These are phyloP conservation scores for Caenorhabditis japonica DNA, from an alignment of 2,888 invertebrate genomes.

Conservation along the genomic window DNA sequence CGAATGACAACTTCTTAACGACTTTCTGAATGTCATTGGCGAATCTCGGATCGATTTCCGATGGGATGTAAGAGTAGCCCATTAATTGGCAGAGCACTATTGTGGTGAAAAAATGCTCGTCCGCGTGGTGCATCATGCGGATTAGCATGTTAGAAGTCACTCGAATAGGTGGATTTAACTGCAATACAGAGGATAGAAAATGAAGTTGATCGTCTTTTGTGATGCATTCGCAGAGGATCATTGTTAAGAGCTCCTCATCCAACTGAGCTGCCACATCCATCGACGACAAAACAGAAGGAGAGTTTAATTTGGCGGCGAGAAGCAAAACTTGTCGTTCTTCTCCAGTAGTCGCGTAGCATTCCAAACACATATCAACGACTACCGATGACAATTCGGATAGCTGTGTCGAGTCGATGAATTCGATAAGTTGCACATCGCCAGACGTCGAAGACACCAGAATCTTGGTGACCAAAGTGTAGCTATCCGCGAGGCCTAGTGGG, in stretches of 20 bases:
- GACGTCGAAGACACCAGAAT: slow-evolving; percentile 43
- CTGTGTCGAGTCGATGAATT: slow-evolving; percentile 55
- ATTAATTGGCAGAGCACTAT: slow-evolving; percentile 72
- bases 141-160: slow-evolving; percentile 67
- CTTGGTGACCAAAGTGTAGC: slow-evolving; percentile 21
- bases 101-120: slow-evolving; percentile 72
- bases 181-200: slow-evolving; percentile 58
- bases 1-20: slow-evolving; percentile 67
- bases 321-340: slow-evolving; percentile 59
- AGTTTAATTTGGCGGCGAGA: slow-evolving; percentile 68
- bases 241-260: slow-evolving; percentile 57
- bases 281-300: slow-evolving; percentile 60
- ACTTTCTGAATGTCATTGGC: slow-evolving; percentile 65
- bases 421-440: slow-evolving; percentile 55
- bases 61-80: slow-evolving; percentile 66
- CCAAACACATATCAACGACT: slow-evolving; percentile 59
- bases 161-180: slow-evolving; percentile 51
- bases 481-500: slow-evolving; percentile 25
- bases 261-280: slow-evolving; percentile 58
- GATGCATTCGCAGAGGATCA: slow-evolving; percentile 60
- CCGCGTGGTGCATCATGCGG: slow-evolving; percentile 61
- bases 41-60: slow-evolving; percentile 65
- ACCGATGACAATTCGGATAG: slow-evolving; percentile 46
- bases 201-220: slow-evolving; percentile 59
- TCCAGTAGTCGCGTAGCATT: slow-evolving; percentile 54